Evolutionary conservation across 2,797 vertebrate genomes (phyloP).

Genomic region (Pelodytes ibericus): DNA sequence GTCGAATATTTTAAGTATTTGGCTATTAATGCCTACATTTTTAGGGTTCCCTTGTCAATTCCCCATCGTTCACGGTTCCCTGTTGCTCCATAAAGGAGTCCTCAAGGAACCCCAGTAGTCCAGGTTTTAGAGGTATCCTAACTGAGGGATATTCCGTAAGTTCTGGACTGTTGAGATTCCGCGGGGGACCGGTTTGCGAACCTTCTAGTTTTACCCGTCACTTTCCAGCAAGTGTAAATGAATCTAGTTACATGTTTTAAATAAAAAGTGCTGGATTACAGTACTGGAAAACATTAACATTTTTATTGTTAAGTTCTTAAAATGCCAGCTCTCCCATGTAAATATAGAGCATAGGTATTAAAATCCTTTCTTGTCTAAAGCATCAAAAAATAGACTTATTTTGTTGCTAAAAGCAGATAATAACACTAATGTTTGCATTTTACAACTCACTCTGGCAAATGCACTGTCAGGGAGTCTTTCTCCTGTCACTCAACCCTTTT

Average conservation of each 20-base stretch:
- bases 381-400: slow-evolving; percentile 27
- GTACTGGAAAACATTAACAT: not conserved
- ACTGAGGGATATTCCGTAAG: too few species aligned
- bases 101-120: too few species aligned
- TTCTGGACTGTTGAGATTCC: too few species aligned
- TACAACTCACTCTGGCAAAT: slow-evolving; percentile 35
- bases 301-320: not conserved
- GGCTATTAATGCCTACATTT: too few species aligned
- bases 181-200: too few species aligned
- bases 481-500: slow-evolving; percentile 45
- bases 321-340: not conserved
- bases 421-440: slow-evolving; percentile 51
- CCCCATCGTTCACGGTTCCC: too few species aligned
- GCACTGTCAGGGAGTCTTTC: slow-evolving; percentile 43
- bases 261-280: too few species aligned
- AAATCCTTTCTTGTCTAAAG: slow-evolving; percentile 3
- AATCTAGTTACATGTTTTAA: not conserved
- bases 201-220: too few species aligned
- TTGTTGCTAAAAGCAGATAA: slow-evolving; percentile 41
- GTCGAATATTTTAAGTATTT: too few species aligned
- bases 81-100: too few species aligned
- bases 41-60: too few species aligned
- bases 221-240: not conserved
- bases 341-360: slow-evolving; percentile 17
- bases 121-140: too few species aligned